phyloP scores from a whole-genome alignment of 2,113 vertebrate genomes.

The Phalacrocorax aristotelis region DNA sequence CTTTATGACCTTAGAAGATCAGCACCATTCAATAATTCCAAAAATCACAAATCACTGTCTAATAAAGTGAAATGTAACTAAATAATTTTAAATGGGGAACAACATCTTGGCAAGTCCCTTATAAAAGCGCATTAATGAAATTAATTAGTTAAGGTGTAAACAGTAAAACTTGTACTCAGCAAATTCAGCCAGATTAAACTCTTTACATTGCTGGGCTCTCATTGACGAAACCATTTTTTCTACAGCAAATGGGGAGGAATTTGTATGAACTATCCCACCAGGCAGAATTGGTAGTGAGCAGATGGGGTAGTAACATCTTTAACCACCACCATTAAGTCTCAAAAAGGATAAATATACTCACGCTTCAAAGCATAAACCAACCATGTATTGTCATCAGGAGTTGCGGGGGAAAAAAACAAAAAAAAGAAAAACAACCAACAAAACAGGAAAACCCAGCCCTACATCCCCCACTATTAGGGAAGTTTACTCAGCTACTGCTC shows the following conservation, averaged over 20 bases:
- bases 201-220: neutral
- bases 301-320: neutral
- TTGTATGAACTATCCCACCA: neutral
- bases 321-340: neutral
- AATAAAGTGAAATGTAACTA: neutral
- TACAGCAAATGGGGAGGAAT: neutral
- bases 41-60: neutral
- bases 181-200: slow-evolving; percentile 6
- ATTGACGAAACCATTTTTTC: neutral
- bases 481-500: neutral
- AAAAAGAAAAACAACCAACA: neutral
- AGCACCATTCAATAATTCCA: neutral
- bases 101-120: neutral
- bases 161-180: neutral
- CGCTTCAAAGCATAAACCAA: slow-evolving; percentile 23
- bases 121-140: neutral
- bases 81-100: neutral
- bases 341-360: slow-evolving; percentile 4
- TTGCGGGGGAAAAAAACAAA: no score
- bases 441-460: neutral
- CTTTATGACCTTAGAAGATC: neutral
- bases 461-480: neutral
- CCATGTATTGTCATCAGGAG: neutral
- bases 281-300: neutral
- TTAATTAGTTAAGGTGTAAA: slow-evolving; percentile 25